Evolutionary conservation across 2,113 vertebrate genomes (phyloP), one percentile per base, ranked within the genome.

Genomic region (Penelope pileata): DNA sequence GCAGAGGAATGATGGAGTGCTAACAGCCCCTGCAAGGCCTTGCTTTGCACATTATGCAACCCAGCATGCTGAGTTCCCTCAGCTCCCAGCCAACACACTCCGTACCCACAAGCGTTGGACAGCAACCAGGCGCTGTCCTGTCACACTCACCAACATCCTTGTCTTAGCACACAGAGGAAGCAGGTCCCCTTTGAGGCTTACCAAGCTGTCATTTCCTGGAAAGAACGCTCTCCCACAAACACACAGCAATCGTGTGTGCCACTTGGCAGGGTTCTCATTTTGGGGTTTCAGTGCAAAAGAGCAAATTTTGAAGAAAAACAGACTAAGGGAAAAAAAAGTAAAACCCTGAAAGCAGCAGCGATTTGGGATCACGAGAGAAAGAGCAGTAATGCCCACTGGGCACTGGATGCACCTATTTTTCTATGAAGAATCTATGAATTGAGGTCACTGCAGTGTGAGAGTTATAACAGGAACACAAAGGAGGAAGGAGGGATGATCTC

Each of bases 301-400:
- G 4, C 6, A 32, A 50, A 66, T 60, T 38, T 69, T 58, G 69
- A 89, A 89, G 42, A 92, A 82, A 79, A n/a, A 70, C 43, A 91
- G 72, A 79, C 68, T 48, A 62, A 78, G 45, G 58, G n/a, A n/a
- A 77, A 54, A 81, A 75, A 38, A 34, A 90, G 58, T 12, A n/a
- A 87, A 93, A 4, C 2, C 47, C 56, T 38, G 53, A 50, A 63
- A 76, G 67, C 36, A 90, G 54, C 1, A 1, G 69, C 29, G 56
- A 3, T 48, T 16, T 32, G 15, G 38, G 56, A 90, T 16, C 1
- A 0, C 0, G 7, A 47, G 34, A 67, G 32, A 34, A 7, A 0
- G 3, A 79, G 40, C 18, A 12, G 6, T 21, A 17, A 9, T 38
- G 22, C 29, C 56, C n/a, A 32, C 15, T 16, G 23, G 29, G 29